Conservation (phyloP, 1,140 invertebrate species). For the Drosophila sp. region DNA sequence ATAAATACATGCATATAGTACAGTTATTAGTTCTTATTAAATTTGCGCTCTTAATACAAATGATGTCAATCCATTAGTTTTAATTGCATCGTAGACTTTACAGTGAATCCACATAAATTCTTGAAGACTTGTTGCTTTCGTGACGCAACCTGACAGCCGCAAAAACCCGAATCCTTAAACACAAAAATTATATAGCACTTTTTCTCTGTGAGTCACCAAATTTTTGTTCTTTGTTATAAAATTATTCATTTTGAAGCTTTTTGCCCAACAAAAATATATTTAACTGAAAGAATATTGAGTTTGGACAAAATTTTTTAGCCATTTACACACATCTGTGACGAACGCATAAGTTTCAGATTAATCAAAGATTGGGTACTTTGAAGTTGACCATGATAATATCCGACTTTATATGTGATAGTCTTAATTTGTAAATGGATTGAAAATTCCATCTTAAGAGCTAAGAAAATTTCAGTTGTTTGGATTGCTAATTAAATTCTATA, state of each 20-base stretch:
- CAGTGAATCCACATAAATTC: constrained; percentile 5
- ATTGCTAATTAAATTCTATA: constrained; percentile 61
- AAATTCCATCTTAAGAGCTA: constrained; percentile 42
- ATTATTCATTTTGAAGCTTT: not conserved
- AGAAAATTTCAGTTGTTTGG: constrained; percentile 42
- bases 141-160: constrained; percentile 10
- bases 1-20: no score
- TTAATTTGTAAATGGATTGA: not conserved
- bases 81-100: constrained; percentile 10
- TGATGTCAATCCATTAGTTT: constrained; percentile 25
- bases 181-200: constrained; percentile 12
- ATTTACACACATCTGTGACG: not conserved
- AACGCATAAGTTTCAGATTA: not conserved
- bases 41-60: not conserved
- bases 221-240: constrained; percentile 10
- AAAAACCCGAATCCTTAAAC: constrained; percentile 14
- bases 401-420: no score
- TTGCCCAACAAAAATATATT: constrained; percentile 42
- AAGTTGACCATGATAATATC: no score
- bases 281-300: constrained; percentile 29
- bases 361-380: no score
- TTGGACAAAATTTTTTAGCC: not conserved
- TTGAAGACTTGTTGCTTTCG: constrained; percentile 18
- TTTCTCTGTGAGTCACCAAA: constrained; percentile 28
- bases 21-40: no score